phyloP scores from a whole-genome alignment of 2,797 vertebrate species.

The Myiotriccus ornatus region DNA sequence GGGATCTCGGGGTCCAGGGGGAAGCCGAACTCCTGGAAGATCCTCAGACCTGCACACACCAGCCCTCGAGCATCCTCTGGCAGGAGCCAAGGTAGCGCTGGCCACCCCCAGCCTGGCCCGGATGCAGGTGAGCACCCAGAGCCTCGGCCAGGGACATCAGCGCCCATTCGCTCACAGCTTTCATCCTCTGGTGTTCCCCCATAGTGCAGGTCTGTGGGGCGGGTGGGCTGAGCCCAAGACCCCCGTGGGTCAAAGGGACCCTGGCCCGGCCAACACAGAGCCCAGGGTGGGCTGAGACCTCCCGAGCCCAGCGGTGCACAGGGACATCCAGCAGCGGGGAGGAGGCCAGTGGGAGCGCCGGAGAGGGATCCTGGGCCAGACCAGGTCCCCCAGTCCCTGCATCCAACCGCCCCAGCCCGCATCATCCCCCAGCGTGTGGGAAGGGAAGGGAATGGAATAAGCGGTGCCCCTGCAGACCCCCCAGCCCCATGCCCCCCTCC shows the following conservation, averaged over 20 bases:
- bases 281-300: background rate
- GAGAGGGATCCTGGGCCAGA: background rate
- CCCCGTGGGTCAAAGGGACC: background rate
- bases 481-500: rapidly evolving
- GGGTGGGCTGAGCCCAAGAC: background rate
- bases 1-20: background rate
- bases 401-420: background rate
- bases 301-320: rapidly evolving
- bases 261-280: background rate
- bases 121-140: background rate
- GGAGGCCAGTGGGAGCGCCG: background rate
- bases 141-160: background rate
- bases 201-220: background rate
- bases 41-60: background rate
- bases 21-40: background rate
- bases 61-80: background rate
- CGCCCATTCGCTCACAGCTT: rapidly evolving
- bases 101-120: background rate
- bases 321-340: background rate
- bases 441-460: background rate
- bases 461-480: background rate
- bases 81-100: background rate
- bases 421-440: background rate
- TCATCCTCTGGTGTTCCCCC: background rate
- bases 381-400: background rate